phyloP scores from a whole-genome alignment of 2,797 vertebrate genomes.

The Semaprochilodus insignis region DNA sequence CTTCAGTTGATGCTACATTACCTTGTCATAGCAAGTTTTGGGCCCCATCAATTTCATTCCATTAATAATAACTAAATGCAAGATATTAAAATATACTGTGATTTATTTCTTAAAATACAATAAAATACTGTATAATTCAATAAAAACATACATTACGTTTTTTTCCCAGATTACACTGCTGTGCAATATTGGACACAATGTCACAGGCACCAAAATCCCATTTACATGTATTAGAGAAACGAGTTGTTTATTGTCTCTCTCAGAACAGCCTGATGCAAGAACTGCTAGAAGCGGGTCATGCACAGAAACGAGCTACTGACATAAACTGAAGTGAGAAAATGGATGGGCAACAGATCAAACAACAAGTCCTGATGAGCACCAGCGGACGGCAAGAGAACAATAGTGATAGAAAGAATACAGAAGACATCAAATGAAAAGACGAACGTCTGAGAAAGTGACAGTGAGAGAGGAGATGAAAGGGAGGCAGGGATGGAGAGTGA shows the following conservation, averaged over 20 bases:
- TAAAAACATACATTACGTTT: too few species aligned
- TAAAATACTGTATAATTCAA: too few species aligned
- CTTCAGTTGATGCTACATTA: too few species aligned
- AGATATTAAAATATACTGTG: too few species aligned
- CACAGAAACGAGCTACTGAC: neutral
- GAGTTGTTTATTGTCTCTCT: neutral
- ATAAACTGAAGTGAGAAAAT: neutral
- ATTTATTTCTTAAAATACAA: too few species aligned
- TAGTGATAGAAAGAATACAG: neutral
- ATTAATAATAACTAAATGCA: too few species aligned
- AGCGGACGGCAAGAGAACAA: neutral
- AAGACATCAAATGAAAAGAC: neutral
- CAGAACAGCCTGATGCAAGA: conserved; percentile 1
- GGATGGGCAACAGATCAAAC: neutral
- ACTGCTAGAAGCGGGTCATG: neutral
- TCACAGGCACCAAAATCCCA: too few species aligned
- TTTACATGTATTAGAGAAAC: neutral
- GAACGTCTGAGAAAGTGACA: neutral
- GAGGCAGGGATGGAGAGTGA: neutral
- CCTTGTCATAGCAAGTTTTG: too few species aligned
- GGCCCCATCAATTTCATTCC: too few species aligned
- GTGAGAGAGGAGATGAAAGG: neutral
- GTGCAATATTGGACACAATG: too few species aligned
- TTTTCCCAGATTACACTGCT: too few species aligned
- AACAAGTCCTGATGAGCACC: neutral